A percentile compares a stretch with the other conserved stretches of the same genome.
Conservation (phyloP, 2,113 vertebrate genomes). For the Sylvilagus bachmani region DNA sequence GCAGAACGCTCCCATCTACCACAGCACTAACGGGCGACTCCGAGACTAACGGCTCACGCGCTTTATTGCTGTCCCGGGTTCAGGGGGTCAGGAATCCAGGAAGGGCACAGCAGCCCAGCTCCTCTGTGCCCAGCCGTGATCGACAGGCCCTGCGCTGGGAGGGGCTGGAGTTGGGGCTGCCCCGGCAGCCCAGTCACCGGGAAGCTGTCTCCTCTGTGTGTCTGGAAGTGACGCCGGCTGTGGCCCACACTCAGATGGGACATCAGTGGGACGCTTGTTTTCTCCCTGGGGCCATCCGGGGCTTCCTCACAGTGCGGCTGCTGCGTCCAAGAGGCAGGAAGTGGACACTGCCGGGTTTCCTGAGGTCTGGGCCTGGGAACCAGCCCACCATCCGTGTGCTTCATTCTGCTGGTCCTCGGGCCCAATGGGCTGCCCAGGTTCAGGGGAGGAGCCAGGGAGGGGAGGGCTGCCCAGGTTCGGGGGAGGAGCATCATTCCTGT, state of each 20-base stretch:
- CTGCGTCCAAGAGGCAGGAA: neutral
- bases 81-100: neutral
- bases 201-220: neutral
- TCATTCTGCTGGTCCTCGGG: neutral
- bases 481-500: neutral
- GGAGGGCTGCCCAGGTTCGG: neutral
- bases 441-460: neutral
- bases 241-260: neutral
- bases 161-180: neutral
- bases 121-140: neutral
- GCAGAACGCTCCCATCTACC: constrained; percentile 13
- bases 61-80: neutral
- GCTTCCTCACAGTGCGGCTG: neutral
- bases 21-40: constrained; percentile 11
- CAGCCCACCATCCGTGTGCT: neutral
- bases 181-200: neutral
- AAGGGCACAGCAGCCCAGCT: neutral
- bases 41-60: neutral
- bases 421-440: too few relatives aligned
- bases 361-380: neutral
- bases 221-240: neutral
- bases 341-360: neutral
- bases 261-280: neutral
- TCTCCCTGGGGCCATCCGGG: neutral
- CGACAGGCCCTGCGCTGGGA: neutral